phyloP scores from a whole-genome alignment of 92 coral and sea anemone species.

The Epizoanthus fatuus region DNA sequence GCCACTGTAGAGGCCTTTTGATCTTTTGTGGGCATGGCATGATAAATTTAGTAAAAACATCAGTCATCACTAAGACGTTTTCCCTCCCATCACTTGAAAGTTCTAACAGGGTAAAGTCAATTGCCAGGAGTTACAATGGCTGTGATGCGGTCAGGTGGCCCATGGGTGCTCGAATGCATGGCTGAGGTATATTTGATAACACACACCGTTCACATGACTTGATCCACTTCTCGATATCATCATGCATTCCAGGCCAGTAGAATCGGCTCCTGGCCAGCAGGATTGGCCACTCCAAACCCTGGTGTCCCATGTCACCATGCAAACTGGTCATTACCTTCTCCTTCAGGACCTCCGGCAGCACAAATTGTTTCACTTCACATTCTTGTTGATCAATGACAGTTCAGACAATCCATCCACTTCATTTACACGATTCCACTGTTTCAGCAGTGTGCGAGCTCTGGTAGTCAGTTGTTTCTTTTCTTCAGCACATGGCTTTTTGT shows the following conservation, averaged over 20 bases:
- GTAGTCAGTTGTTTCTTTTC: constrained; percentile 38
- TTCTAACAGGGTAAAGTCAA: constrained; percentile 68
- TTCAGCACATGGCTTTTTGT: constrained; percentile 46
- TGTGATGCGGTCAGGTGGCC: constrained; percentile 58
- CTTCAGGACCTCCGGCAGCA: constrained; percentile 62
- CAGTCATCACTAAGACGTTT: constrained; percentile 79
- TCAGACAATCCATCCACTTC: constrained; percentile 59
- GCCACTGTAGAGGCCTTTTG: constrained; percentile 70
- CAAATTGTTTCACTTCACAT: constrained; percentile 51
- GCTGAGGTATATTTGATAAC: constrained; percentile 63
- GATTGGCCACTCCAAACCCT: constrained; percentile 68
- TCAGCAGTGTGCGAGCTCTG: constrained; percentile 45
- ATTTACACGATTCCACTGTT: constrained; percentile 64
- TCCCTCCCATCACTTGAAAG: constrained; percentile 70
- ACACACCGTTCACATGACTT: constrained; percentile 64
- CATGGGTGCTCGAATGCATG: constrained; percentile 58
- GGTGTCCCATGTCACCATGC: constrained; percentile 73
- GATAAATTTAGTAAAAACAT: constrained; percentile 74
- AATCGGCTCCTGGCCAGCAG: constrained; percentile 55
- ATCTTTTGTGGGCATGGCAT: constrained; percentile 71
- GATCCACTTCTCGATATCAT: constrained; percentile 58
- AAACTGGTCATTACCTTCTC: constrained; percentile 60
- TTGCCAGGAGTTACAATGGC: constrained; percentile 65
- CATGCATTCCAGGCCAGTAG: constrained; percentile 72
- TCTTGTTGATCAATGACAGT: constrained; percentile 50